Percentiles rank a stretch among this genome's conserved stretches.
Conservation (phyloP, 1,140 invertebrate genomes). For the Nasonia giraulti region DNA sequence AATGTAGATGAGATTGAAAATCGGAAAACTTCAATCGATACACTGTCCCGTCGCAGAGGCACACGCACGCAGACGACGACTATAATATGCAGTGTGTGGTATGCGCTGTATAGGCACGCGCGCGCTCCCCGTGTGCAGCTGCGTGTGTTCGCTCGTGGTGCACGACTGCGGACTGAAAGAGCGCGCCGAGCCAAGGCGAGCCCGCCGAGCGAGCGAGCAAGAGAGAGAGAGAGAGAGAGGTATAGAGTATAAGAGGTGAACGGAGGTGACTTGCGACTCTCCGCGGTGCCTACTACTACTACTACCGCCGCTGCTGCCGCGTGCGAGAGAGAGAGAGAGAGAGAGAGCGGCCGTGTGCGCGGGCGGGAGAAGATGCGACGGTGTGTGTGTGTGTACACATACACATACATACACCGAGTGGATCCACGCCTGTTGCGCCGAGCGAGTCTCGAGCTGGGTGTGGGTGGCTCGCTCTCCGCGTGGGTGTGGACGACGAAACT, state of each 20-base stretch:
- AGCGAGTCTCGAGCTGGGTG: background rate
- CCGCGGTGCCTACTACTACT: slow-evolving; percentile 56
- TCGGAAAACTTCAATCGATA: too few relatives aligned
- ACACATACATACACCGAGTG: slow-evolving; percentile 40
- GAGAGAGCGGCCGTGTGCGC: slow-evolving; percentile 47
- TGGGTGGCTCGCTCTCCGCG: background rate
- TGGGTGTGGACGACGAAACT: slow-evolving; percentile 2
- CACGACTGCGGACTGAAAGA: slow-evolving; percentile 63
- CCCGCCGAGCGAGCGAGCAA: background rate
- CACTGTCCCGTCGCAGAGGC: background rate
- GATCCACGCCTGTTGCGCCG: slow-evolving; percentile 42
- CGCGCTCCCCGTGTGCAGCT: background rate
- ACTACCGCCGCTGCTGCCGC: slow-evolving; percentile 2
- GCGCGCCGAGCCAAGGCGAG: slow-evolving; percentile 49
- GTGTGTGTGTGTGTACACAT: slow-evolving; percentile 16
- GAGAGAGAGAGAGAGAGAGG: slow-evolving; percentile 35
- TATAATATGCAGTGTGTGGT: too few relatives aligned
- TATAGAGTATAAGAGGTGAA: slow-evolving; percentile 63
- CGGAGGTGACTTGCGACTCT: slow-evolving; percentile 71
- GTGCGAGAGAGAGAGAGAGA: slow-evolving; percentile 6
- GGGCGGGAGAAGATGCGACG: slow-evolving; percentile 62
- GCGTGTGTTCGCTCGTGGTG: slow-evolving; percentile 61
- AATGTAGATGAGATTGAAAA: too few relatives aligned
- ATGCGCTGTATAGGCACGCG: background rate
- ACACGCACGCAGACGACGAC: too few relatives aligned